Conservation (phyloP, 2,888 invertebrate genomes). For the Conomelus anceps region DNA sequence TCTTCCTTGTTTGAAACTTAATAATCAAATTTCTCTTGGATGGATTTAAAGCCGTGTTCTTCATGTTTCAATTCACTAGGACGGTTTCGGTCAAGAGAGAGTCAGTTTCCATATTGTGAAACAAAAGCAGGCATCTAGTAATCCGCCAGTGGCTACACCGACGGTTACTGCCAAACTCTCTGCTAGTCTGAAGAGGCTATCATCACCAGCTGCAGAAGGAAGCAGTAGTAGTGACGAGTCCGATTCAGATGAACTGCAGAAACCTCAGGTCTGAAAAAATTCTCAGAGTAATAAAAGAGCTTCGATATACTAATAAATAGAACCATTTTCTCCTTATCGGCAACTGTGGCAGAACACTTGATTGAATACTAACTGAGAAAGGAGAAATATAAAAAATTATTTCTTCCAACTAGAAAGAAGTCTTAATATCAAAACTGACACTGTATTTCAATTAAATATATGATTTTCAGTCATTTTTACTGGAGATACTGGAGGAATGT, state of each 20-base stretch:
- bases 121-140: conserved; percentile 47
- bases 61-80: conserved; percentile 41
- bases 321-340: background rate
- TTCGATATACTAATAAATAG: background rate
- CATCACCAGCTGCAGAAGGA: conserved; percentile 44
- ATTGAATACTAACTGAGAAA: no score
- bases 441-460: no score
- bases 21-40: no score
- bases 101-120: conserved; percentile 65
- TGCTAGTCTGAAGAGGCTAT: conserved; percentile 49
- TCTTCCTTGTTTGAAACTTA: no score
- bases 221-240: conserved; percentile 57
- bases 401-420: no score
- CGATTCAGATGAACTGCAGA: conserved; percentile 40
- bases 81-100: conserved; percentile 56
- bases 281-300: no score
- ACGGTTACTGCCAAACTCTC: conserved; percentile 46
- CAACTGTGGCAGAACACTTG: no score
- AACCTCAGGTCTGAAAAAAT: conserved; percentile 36
- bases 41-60: no score
- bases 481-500: no score
- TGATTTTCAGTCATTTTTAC: no score
- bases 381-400: no score
- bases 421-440: no score
- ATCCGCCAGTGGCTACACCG: conserved; percentile 36